Evolutionary conservation across 2,888 invertebrate genomes (phyloP), one percentile per base, ranked within the genome.

Genomic region (Melinaea marsaeus): DNA sequence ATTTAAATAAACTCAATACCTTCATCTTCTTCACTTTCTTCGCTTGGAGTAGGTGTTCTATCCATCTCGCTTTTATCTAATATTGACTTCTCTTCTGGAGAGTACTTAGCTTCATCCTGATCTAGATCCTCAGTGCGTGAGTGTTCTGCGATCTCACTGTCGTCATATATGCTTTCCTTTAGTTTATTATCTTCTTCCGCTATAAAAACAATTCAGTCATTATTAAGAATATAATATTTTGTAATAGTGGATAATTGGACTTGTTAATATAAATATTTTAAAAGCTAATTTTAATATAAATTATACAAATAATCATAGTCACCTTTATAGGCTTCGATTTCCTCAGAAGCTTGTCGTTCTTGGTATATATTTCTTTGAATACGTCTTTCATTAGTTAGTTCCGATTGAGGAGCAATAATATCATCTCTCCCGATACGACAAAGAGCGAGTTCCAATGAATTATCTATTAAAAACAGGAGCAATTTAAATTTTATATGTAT

Each of bases 381-480:
- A 7, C 91, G 80, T 54, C 91, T 74, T 69, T 91, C 91, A 69
- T 92, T 92, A 13, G 91, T 92, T 46, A 92, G 85, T 68, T 92
- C 94, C 72, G 95, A 94, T 83, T 96, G 97, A 74, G 96, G 95
- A 70, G 95, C 94, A 74, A 98, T 95, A 60, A 98, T 97, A 81
- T 98, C 98, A 77, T 97, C 97, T 73, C 98, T 92, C 63, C 96
- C 96, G 68, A 98, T 97, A 72, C 94, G 93, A 75, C 94, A 94
- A 55, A 98, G 91, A 1, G 97, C 97, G 73, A 95, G 92, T 83
- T 98, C 98, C 73, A 98, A 86, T 5, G 94, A 94, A 75, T 94
- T 94, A 69, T 91, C 91, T 91, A 71, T 42, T 42, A 42, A 6
- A 42, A 22, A 22, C 22, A 22, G 22, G 22, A 22, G 22, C 22